Base-by-base conservation (phyloP, 2,888 invertebrate species). In the Cheilosia impressa region DNA sequence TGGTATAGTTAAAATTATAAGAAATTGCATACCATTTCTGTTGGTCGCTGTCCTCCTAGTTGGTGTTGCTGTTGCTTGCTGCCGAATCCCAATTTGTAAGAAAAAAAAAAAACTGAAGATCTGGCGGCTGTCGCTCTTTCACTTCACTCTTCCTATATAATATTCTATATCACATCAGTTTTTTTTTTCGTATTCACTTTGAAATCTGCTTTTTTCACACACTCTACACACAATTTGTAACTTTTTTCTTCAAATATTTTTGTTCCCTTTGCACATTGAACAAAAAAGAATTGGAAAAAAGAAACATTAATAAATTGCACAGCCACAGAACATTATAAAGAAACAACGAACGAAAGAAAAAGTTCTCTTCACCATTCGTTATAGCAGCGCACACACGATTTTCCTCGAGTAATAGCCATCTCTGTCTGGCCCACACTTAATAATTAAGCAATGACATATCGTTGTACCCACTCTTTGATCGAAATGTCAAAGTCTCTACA, bases 11-110 rank as follows among this genome's bases (percentile, higher is more conserved):
- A 77, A 69, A 68, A n/a, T 65, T 47, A 71, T 47, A 53, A 53
- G 13, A 77, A 62, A 68, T 68, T 53, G 66, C 85, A 81, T 81
- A 85, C 85, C 85, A 85, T 85, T 85, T 72, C 75, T 62, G 62
- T 43, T 72, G 57, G 66, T 85, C 66, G 81, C 62, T 77, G 71
- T 81, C 72, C 73, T 75, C 68, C 57, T 69, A 65, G 63, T 65
- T 34, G 27, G 3, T 62, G 38, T 55, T 47, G 65, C 55, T 62
- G 34, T 57, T 57, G 72, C 19, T 50, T 9, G 55, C 41, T 72
- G 69, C 75, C 84, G 57, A 80, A 79, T 79, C 71, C 66, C 66
- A 80, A 69, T 69, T 72, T 68, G 31, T 41, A 66, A 66, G 38
- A n/a, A 52, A 66, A 57, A 47, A 66, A 57, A 47, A 57, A 68